Evolutionary conservation across 2,888 invertebrate genomes (phyloP), one percentile per base, ranked within the genome.

Genomic region (Ashinkailepas kermadecensis): DNA sequence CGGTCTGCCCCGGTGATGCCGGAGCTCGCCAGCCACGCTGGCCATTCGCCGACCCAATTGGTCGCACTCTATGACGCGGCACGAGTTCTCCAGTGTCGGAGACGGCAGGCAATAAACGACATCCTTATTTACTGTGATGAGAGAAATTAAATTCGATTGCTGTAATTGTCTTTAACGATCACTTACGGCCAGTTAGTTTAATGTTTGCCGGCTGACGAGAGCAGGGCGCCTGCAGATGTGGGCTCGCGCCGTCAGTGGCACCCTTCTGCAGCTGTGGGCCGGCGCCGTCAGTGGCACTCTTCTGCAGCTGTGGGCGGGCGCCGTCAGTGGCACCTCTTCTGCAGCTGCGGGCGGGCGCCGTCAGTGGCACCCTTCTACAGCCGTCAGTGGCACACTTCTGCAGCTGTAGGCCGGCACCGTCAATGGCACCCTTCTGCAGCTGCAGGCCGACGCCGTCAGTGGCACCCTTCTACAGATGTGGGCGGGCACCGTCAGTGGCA

Each of bases 41-140:
- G 4, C 39, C 39, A 39, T 39, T 39, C 39, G 39, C 39, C 39
- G 39, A 39, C 39, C 39, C 39, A 39, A 39, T 39, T 39, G 39
- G 39, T 39, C 39, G 39, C 39, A 39, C 39, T 39, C 39, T 39
- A 39, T 39, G 39, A 39, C 39, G 39, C 70, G 70, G 13, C 54
- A 15, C 12, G 54, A 74, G 56, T 74, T 74, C 74, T 11, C 15
- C 23, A 11, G 54, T 8, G 12, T 13, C 74, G 54, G 74, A 74
- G 74, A 56, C 74, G 74, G 56, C 74, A 74, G 56, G 10, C 74
- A 74, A 74, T 74, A 74, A 74, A 74, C 74, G 74, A 74, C 74
- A 74, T 74, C 74, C 74, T 74, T 74, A 74, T 74, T 74, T 74
- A 74, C 74, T 18, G 21, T 74, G 74, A 74, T 74, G 74, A 74